Conservation (phyloP, 2,113 vertebrate species). For the Corapipo altera region DNA sequence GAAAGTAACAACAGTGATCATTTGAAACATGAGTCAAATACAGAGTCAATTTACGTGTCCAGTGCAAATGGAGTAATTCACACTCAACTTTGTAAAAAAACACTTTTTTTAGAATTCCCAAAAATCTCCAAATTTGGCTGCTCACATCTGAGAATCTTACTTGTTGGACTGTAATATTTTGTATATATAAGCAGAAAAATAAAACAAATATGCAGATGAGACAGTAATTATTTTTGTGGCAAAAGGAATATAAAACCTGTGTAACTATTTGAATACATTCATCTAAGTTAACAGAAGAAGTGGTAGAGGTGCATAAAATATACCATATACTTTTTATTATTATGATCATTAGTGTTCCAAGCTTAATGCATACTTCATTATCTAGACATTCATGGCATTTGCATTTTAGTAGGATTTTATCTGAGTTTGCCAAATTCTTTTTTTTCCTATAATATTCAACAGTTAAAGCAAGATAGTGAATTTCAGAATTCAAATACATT, state of each 20-base stretch:
- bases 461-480: slow-evolving; percentile 1
- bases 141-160: neutral
- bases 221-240: slow-evolving; percentile 47
- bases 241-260: slow-evolving; percentile 35
- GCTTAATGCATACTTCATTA: slow-evolving; percentile 59
- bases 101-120: neutral
- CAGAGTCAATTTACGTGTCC: neutral
- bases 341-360: slow-evolving; percentile 57
- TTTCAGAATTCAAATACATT: neutral
- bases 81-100: neutral
- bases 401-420: slow-evolving; percentile 71
- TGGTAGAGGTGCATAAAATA: slow-evolving; percentile 51
- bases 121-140: neutral
- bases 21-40: neutral
- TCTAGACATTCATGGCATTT: slow-evolving; percentile 68
- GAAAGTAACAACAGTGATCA: neutral
- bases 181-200: neutral
- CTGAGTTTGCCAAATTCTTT: slow-evolving; percentile 28
- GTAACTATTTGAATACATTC: slow-evolving; percentile 28
- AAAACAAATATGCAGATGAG: neutral
- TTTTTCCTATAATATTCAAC: neutral
- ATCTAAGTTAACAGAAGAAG: slow-evolving; percentile 44
- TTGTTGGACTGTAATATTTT: neutral
- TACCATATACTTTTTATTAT: slow-evolving; percentile 53
- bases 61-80: neutral